Conservation (phyloP, 2,113 vertebrate genomes). For the Fukomys damarensis region DNA sequence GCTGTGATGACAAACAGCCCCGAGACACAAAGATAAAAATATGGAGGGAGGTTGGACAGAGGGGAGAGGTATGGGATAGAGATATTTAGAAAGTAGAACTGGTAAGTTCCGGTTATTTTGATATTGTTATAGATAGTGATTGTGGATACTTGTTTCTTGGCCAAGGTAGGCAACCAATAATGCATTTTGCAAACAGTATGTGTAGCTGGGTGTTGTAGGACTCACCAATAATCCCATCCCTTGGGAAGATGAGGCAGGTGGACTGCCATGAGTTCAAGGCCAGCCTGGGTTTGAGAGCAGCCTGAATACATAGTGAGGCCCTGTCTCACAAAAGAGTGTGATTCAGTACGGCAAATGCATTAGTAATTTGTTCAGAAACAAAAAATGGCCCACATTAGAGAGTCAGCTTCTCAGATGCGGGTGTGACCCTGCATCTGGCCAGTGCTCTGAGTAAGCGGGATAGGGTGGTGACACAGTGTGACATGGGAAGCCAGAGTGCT, state of each 20-base stretch:
- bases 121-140: not conserved
- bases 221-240: not conserved
- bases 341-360: not conserved
- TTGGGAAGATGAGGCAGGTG: not conserved
- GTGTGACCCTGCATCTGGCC: not conserved
- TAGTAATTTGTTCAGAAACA: constrained; percentile 20
- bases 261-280: not conserved
- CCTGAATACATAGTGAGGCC: no score
- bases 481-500: not conserved
- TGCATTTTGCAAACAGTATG: not conserved
- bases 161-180: not conserved
- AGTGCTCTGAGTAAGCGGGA: not conserved
- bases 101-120: not conserved
- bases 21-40: not conserved
- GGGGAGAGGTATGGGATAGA: not conserved
- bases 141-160: constrained; percentile 18
- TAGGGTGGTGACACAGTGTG: not conserved
- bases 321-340: no score
- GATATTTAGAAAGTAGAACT: not conserved
- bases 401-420: not conserved
- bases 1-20: not conserved
- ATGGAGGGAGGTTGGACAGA: not conserved
- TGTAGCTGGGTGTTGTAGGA: not conserved
- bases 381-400: not conserved
- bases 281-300: no score